Conservation (phyloP, 92 coral and sea anemone species). For the Meandrina meandrites region DNA sequence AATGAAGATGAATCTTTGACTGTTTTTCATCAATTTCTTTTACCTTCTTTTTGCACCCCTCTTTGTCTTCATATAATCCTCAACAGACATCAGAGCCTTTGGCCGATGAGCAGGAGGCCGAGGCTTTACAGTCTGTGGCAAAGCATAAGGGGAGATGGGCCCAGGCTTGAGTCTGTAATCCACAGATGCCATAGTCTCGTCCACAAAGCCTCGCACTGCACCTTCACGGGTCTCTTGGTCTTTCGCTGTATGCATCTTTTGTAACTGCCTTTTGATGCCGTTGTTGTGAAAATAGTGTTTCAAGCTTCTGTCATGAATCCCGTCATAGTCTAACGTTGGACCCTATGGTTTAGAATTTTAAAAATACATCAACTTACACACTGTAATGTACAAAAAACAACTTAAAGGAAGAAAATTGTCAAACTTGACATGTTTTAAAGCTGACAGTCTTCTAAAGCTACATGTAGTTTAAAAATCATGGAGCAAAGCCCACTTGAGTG, state of each 20-base stretch:
- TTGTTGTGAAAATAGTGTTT: slow-evolving; percentile 85
- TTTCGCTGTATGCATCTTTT: slow-evolving; percentile 72
- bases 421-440: too few relatives aligned
- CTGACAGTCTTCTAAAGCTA: too few relatives aligned
- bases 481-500: too few relatives aligned
- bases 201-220: slow-evolving; percentile 73
- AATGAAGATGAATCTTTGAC: not conserved
- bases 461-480: too few relatives aligned
- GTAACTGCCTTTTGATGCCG: slow-evolving; percentile 77
- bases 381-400: not conserved
- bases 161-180: slow-evolving; percentile 88
- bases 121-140: slow-evolving; percentile 64
- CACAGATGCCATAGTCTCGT: slow-evolving; percentile 84
- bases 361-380: not conserved
- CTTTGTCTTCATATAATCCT: slow-evolving; percentile 88
- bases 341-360: slow-evolving; percentile 56
- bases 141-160: slow-evolving; percentile 87
- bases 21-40: not conserved
- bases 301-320: slow-evolving; percentile 94
- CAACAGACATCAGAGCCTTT: slow-evolving; percentile 81
- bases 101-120: slow-evolving; percentile 85
- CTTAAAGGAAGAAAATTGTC: not conserved
- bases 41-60: slow-evolving; percentile 86
- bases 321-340: slow-evolving; percentile 94
- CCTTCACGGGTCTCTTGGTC: slow-evolving; percentile 67